Base-by-base conservation (phyloP, 1,140 invertebrate genomes). In the Diorhabda sublineata region DNA sequence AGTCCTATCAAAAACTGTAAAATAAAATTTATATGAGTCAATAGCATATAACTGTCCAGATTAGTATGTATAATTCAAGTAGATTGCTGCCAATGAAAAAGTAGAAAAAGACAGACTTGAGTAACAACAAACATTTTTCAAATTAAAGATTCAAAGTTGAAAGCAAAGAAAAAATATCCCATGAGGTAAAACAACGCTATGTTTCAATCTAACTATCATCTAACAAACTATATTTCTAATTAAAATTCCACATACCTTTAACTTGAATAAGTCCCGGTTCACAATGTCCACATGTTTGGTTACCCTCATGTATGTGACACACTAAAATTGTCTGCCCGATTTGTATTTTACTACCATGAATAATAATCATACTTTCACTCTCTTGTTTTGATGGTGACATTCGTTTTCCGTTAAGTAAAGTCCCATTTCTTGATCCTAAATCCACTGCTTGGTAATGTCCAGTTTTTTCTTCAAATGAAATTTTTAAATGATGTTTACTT, bases 401-500 rank as follows among this genome's bases (percentile, higher is more conserved):
- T 69, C 91, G 84, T 45, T 84, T 85, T 1, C 91, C 90, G 82
- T 97, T 95, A 3, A 97, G 76, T 66, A 89, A 86, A 0, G 94
- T 96, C 2, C 95, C 95, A 81, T 96, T 96, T 76, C 92, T 87
- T 45, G 93, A 96, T 5, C 93, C 93, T 61, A 91, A 76, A 81
- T 97, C 95, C n/a, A 86, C 84, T 1, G 92, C 86, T 61, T 87
- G 83, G 78, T 95, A 97, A 2, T 82, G 78, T 9, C 82, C 82
- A 52, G 83, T 82, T 2, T 83, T 83, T 60, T 84, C 82, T 69
- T 92, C 85, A 72, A 89, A 92, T 61, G 82, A 81, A 56, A 93
- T 87, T 77, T 88, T 88, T 9, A 94, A 87, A 81, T 97, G 94
- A 71, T 89, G 81, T 69, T 81, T 81, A 86, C 92, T 90, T 73